Evolutionary conservation across 2,797 vertebrate species (phyloP), one percentile per base, ranked within the genome.

Genomic region (Premnoplex brunnescens): DNA sequence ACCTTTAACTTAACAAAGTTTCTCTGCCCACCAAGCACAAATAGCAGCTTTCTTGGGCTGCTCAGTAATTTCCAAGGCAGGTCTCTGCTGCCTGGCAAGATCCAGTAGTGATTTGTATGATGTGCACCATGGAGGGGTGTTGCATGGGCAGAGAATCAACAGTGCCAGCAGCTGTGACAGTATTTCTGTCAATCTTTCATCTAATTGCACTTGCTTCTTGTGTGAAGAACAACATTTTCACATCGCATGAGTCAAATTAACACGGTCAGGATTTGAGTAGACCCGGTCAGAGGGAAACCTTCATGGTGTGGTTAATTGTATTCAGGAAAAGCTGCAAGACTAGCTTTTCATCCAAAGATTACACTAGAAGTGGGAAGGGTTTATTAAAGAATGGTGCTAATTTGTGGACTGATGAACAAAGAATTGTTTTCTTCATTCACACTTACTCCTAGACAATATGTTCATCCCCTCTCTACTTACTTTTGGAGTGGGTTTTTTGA

Each of bases 401-500:
- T 54, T 68, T 68, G 14, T 48, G 43, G 27, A 34, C 21, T 68
- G 24, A 66, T 36, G 28, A 77, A 24, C 6, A 82, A 36, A 4
- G 44, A 55, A 34, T 67, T 36, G 32, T n/a, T 87, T 83, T 64
- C 10, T 62, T 75, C 52, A n/a, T 54, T 26, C 27, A 27, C 28
- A 32, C 32, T 63, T 91, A 46, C 12, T 88, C 58, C 17, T 27
- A 30, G 48, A 3, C 14, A 59, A 28, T 67, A 41, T 54, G 1
- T 49, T 92, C 2, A 15, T 75, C 6, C 12, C 14, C 16, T 75
- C 28, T 55, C 0, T 75, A 20, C 81, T 80, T 55, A 41, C 67
- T 88, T 92, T 44, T 43, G n/a, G 21, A 12, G 19, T 23, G 21
- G 0, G 0, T 2, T 69, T 52, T 34, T 43, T 37, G 4, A 3